Evolutionary conservation across 2,888 invertebrate species (phyloP), one percentile per base, ranked within the genome.

Genomic region (Drosophila ustulata): DNA sequence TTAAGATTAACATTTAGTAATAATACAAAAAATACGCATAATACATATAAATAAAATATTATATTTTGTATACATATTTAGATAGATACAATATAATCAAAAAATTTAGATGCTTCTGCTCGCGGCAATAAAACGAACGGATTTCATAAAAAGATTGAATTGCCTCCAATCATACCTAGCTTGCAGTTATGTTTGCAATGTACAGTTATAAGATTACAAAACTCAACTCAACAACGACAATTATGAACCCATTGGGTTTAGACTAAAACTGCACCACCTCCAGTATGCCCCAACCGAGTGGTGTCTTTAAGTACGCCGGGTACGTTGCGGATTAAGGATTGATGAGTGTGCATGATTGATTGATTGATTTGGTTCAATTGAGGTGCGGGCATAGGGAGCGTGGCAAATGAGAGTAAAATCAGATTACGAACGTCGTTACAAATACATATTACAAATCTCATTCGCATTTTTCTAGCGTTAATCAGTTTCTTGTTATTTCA

Each of bases 161-260:
- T 30, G 18, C 50, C 43, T 23, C 52, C 37, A 61, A 53, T 53
- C 46, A 53, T 52, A 61, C 45, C 37, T 30, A 18, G 7, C 28
- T 61, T 45, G 53, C 59, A 55, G 43, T 30, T 52, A 30, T 28
- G 37, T 28, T n/a, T 37, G 53, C 4, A 49, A 30, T 43, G 32
- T 51, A 50, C 13, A 52, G 47, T 56, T 43, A 73, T 55, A 76
- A 56, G 65, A 73, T 70, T 72, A 68, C 51, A 82, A 72, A 86
- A 81, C 63, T 86, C 78, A 89, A 84, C 66, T 68, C 71, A 87
- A 83, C 71, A 83, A 76, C 52, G 56, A 88, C 82, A 86, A 80
- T 82, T 86, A 90, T 91, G 91, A 92, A 92, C 92, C 92, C 92
- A 92, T 92, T 92, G 92, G 92, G 92, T 91, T 92, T 92, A 92